A percentile compares a stretch with the other conserved stretches of the same genome.
Conservation (phyloP, 2,113 vertebrate species). For the Papio anubis region DNA sequence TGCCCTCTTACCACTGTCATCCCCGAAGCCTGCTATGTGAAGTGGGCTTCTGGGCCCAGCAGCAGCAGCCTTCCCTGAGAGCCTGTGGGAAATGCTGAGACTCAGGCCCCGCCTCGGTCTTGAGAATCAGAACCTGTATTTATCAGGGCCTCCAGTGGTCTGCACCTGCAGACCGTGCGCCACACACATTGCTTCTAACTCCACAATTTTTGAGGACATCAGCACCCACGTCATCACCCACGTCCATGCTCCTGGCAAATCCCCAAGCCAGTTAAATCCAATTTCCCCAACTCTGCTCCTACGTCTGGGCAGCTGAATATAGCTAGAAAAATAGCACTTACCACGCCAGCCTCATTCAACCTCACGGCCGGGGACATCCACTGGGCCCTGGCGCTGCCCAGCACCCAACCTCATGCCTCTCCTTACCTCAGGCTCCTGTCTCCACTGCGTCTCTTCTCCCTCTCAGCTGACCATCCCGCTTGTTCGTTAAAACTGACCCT, state of each 20-base stretch:
- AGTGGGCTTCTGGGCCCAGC: background rate
- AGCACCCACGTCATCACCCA: background rate
- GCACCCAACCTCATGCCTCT: background rate
- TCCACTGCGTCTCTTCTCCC: background rate
- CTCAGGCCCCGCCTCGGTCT: too few species aligned
- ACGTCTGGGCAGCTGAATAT: background rate
- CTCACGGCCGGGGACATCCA: background rate
- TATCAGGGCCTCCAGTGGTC: background rate
- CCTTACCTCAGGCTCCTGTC: background rate
- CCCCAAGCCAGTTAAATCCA: background rate
- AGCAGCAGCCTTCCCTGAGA: background rate
- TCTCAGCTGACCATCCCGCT: background rate
- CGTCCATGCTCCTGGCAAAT: background rate
- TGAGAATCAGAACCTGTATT: too few species aligned
- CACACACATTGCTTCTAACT: too few species aligned
- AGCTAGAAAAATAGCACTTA: background rate
- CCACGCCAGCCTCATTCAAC: background rate
- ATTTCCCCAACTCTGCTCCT: background rate
- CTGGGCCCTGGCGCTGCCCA: background rate
- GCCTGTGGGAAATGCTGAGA: background rate
- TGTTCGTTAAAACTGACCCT: too few species aligned
- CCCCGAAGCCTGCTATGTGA: background rate
- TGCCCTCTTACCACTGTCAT: background rate
- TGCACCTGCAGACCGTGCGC: background rate
- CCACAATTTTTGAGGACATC: too few species aligned